Conservation (phyloP, 2,797 vertebrate species). For the Megaceryle alcyon region DNA sequence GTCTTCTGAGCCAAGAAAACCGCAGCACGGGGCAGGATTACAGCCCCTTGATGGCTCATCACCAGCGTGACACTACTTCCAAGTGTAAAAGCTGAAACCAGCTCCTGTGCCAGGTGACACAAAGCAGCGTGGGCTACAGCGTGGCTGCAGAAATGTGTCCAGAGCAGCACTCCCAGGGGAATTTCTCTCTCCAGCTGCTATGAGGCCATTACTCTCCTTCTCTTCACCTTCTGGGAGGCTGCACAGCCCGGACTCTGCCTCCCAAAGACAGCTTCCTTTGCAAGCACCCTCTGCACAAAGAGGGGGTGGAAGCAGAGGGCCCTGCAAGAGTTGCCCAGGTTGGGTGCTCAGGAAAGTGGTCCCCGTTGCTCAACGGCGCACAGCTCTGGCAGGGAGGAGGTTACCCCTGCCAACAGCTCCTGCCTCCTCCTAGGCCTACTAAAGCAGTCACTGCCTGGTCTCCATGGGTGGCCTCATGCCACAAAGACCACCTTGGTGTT, state of each 20-base stretch:
- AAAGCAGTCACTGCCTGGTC: background rate
- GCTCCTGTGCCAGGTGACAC: background rate
- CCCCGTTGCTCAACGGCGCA: background rate
- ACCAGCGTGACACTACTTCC: background rate
- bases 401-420: background rate
- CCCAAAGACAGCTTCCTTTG: background rate
- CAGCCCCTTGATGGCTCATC: background rate
- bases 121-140: rapidly evolving
- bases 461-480: background rate
- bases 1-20: conserved; percentile 4
- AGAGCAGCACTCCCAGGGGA: background rate
- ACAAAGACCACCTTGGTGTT: background rate
- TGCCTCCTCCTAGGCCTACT: background rate
- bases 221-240: background rate
- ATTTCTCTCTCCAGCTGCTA: background rate
- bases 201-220: background rate
- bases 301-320: background rate
- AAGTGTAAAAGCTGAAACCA: background rate
- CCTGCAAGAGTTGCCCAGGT: background rate
- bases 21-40: background rate
- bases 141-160: background rate
- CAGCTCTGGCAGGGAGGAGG: background rate
- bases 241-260: background rate
- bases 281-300: background rate
- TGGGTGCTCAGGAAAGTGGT: background rate